phyloP scores from a whole-genome alignment of 92 coral and sea anemone species.

The Isaurus tuberculatus region DNA sequence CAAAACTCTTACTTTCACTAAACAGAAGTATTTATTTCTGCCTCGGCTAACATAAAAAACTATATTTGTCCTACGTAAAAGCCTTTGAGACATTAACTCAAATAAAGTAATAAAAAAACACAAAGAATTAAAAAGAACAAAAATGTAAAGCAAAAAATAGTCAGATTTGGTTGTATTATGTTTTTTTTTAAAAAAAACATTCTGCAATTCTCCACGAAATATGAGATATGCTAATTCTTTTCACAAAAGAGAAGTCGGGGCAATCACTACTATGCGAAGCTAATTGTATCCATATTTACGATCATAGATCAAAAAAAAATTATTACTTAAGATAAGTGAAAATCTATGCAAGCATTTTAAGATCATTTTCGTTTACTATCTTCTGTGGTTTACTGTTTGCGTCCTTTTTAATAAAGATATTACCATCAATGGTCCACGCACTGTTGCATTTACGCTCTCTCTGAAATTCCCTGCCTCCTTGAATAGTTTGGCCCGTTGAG shows the following conservation, averaged over 20 bases:
- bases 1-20: no score
- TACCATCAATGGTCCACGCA: conserved; percentile 26
- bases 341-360: not conserved
- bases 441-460: conserved; percentile 20
- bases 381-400: not conserved
- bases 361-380: conserved; percentile 10
- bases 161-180: not conserved
- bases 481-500: conserved; percentile 14
- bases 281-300: conserved; percentile 15
- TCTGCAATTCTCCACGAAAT: conserved; percentile 2
- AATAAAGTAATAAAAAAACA: not conserved
- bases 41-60: no score
- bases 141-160: not conserved
- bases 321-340: conserved; percentile 13
- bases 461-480: not conserved
- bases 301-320: conserved; percentile 8
- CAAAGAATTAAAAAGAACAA: not conserved
- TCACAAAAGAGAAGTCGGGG: not conserved
- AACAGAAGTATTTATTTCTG: no score
- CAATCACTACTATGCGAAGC: conserved; percentile 1
- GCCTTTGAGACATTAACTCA: no score
- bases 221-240: not conserved
- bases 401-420: conserved; percentile 8
- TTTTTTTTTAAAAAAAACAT: not conserved
- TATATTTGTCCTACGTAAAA: no score